Base-by-base conservation (phyloP, 1,140 invertebrate species). In the Drosophila equinoxialis region DNA sequence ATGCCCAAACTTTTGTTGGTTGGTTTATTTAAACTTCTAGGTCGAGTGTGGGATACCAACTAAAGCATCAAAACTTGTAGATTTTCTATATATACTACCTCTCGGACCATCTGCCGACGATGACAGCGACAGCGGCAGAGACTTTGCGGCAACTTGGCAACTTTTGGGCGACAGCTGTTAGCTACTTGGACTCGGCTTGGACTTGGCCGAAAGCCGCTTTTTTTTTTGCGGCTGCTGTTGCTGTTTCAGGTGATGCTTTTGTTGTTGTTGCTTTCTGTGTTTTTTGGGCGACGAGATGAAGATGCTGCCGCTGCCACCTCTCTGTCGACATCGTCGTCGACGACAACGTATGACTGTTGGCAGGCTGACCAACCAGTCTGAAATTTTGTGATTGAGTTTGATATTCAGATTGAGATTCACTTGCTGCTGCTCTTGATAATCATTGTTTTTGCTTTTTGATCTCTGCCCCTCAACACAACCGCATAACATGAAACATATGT, bases 81-180 rank as follows among this genome's bases (percentile, higher is more conserved):
- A 91, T 91, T 91, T 91, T 91, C 90, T 91, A 91, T 91, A 91
- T 91, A 91, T 90, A 89, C 90, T 91, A 77, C 77, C 77, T 74
- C 79, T 39, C 72, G 30, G 48, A 74, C 70, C 73, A 76, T 75
- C 71, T 74, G 90, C 78, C 78, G 61, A 71, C 13, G 23, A 23
- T 14, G 65, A 66, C 81, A 65, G 75, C 37, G 37, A 39, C 37
- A 75, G 20, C 39, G 26, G 55, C 65, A 64, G 68, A 42, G 72
- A 61, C 57, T 83, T 51, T 51, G 45, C 45, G 45, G 45, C 45
- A 51, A 51, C 45, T 51, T 51, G 45, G 45, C 45, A 51, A 51
- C 45, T 23, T 51, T 51, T 74, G 84, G 84, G 85, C 85, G 85
- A 89, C 85, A 87, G 85, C 84, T 89, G 84, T 90, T 89, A 89